Percentiles rank a stretch among this genome's conserved stretches.
Conservation (phyloP, 2,888 invertebrate species). For the Eupithecia centaureata region DNA sequence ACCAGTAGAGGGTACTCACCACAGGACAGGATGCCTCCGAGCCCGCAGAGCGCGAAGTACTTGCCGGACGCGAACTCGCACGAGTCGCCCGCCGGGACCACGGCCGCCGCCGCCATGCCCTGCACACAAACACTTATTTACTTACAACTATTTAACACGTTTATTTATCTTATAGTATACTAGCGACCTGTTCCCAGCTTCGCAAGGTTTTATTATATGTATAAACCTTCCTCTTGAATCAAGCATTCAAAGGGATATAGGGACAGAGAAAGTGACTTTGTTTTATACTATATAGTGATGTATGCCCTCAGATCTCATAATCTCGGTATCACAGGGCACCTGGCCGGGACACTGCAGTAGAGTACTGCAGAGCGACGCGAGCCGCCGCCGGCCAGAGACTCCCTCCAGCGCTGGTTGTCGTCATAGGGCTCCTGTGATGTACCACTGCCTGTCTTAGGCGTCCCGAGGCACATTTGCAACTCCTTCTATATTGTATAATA, state of each 20-base stretch:
- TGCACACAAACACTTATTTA: slow-evolving; percentile 49
- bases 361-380: slow-evolving; percentile 43
- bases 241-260: too few species aligned
- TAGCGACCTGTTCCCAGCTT: too few species aligned
- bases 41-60: slow-evolving; percentile 95
- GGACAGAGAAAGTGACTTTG: too few species aligned
- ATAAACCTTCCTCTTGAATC: too few species aligned
- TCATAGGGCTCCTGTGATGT: slow-evolving; percentile 25
- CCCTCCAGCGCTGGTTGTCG: slow-evolving; percentile 30
- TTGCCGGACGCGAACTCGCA: slow-evolving; percentile 96
- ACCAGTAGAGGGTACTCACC: too few species aligned
- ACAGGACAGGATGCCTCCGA: slow-evolving; percentile 90
- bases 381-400: slow-evolving; percentile 39
- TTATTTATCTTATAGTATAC: too few species aligned
- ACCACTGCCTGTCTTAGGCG: too few species aligned
- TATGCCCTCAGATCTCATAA: slow-evolving; percentile 62
- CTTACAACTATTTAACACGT: too few species aligned
- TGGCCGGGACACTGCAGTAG: slow-evolving; percentile 47
- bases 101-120: slow-evolving; percentile 72
- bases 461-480: too few species aligned
- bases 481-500: too few species aligned
- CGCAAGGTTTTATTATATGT: too few species aligned
- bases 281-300: too few species aligned
- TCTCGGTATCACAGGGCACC: slow-evolving; percentile 67
- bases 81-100: slow-evolving; percentile 79